Percentiles rank a stretch among this genome's conserved stretches.
phyloP scores from a whole-genome alignment of 2,888 invertebrate genomes.

The Drosophila pseudotalamancana region DNA sequence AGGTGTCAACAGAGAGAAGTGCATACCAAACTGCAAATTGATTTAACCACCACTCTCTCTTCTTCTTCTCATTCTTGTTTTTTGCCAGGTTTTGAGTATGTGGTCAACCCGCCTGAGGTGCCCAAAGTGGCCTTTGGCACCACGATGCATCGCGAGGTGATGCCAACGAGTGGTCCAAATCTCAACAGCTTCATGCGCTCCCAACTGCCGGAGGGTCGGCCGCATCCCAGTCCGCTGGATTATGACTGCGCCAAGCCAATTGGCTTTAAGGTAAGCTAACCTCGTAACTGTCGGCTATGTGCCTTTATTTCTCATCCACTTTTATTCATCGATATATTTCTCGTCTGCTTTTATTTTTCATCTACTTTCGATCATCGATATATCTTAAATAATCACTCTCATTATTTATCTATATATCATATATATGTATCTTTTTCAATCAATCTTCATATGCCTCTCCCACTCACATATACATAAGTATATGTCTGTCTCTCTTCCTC shows the following conservation, averaged over 20 bases:
- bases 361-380: too few relatives aligned
- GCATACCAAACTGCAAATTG: neutral
- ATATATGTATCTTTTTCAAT: too few relatives aligned
- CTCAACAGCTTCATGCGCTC: slow-evolving; percentile 85
- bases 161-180: slow-evolving; percentile 84
- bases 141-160: slow-evolving; percentile 84
- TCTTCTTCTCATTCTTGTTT: neutral
- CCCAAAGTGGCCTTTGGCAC: slow-evolving; percentile 86
- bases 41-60: neutral
- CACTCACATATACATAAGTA: too few relatives aligned
- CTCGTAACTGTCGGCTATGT: too few relatives aligned
- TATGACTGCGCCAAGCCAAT: slow-evolving; percentile 56
- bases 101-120: slow-evolving; percentile 85
- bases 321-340: too few relatives aligned
- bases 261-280: slow-evolving; percentile 65
- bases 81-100: slow-evolving; percentile 86
- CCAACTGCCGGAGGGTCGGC: slow-evolving; percentile 72
- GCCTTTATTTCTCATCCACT: neutral
- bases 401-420: too few relatives aligned
- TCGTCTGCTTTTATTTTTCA: neutral
- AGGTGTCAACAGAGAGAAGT: slow-evolving; percentile 51
- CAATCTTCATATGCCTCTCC: too few relatives aligned
- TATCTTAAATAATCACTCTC: too few relatives aligned
- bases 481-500: neutral
- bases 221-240: slow-evolving; percentile 73